Conservation (phyloP, 2,113 vertebrate species). For the Anthoscopus minutus region DNA sequence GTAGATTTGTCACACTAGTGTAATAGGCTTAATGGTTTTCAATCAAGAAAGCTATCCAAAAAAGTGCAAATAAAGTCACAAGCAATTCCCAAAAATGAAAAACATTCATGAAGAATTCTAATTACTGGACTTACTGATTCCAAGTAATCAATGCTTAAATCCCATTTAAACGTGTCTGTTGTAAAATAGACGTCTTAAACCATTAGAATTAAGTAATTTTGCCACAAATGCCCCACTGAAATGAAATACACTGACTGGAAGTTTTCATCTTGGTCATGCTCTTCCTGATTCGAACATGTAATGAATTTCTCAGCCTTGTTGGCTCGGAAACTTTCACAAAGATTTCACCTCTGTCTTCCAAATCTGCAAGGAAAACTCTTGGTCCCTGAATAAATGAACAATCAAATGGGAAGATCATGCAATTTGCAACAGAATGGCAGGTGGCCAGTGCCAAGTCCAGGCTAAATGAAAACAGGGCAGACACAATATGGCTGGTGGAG, state of each 20-base stretch:
- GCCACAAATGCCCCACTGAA: background rate
- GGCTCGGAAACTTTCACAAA: background rate
- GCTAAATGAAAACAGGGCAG: background rate
- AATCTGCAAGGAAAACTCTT: background rate
- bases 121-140: background rate
- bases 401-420: background rate
- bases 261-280: background rate
- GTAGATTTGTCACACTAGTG: background rate
- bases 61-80: background rate
- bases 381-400: background rate
- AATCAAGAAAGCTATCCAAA: background rate
- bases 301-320: background rate
- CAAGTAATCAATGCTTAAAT: background rate
- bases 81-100: background rate
- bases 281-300: background rate
- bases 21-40: background rate
- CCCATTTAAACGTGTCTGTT: background rate
- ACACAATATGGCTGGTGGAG: background rate
- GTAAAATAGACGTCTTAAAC: background rate
- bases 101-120: background rate
- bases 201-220: background rate
- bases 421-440: background rate
- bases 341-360: background rate
- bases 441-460: accelerated
- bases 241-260: background rate